Base-by-base conservation (phyloP, 2,113 vertebrate genomes). In the Alligator sinensis region DNA sequence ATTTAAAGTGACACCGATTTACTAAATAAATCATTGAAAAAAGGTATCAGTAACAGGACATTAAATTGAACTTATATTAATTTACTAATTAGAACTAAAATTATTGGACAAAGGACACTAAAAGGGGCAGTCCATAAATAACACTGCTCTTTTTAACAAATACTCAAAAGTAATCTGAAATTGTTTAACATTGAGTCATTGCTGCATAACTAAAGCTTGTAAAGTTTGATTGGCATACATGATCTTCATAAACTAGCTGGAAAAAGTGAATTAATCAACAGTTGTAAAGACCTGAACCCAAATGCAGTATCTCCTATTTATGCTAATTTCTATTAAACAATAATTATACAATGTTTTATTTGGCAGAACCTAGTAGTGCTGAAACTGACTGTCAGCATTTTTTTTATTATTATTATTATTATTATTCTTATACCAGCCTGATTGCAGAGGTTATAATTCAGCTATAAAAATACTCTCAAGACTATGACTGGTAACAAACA, bases 61-160 rank as follows among this genome's bases (percentile, higher is more conserved):
- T 11, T 6, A 34, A 64, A 47, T 6, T 21, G 9, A 15, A n/a
- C 7, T 54, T 24, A 79, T 62, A 57, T 10, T 12, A 81, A 17
- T 5, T 27, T 0, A 38, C 75, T n/a, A 28, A 7, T 17, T n/a
- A 47, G 61, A 4, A 38, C 38, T 1, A 3, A 3, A 3, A 2
- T 5, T 22, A 77, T 6, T 84, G 60, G 58, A 18, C 62, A 16
- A 74, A 55, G 38, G 63, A 63, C 59, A 30, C 59, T 54, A 22
- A 78, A 83, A 82, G 21, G 8, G 28, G 54, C 57, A 30, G 1
- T 5, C 54, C 3, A 16, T 25, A 13, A 5, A 19, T 3, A 28
- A 25, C 25, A 81, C 63, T 4, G 34, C 3, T 1, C 5, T 5
- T 6, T 21, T 77, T 55, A 77, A 27, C 14, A 17, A 77, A 27